Base-by-base conservation (phyloP, 2,888 invertebrate genomes). In the Leucophora obtusa region DNA sequence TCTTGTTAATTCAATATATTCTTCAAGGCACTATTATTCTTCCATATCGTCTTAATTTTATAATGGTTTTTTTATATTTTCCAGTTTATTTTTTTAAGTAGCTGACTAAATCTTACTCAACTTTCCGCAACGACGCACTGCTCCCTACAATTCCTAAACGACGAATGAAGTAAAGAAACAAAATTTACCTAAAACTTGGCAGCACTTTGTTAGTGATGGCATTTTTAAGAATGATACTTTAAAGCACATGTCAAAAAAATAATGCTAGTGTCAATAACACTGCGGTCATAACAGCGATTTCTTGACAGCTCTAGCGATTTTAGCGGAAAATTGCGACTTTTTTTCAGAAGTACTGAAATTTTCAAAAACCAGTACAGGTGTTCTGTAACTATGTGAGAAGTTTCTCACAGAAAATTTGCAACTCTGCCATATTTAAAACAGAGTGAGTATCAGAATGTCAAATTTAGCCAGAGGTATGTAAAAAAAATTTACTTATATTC, bases 81-180 rank as follows among this genome's bases (percentile, higher is more conserved):
- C 5, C 38, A 69, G 47, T 63, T 69, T 63, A 24, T 69, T 24
- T 18, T 51, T 53, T 7, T 9, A 14, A 28, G 6, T 6, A 65
- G 17, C 18, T 33, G 15, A 59, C 35, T 10, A 66, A 68, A n/a
- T 9, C 6, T 33, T 38, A 4, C 11, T 59, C 43, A 54, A 21
- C 50, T 21, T 14, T 60, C 70, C 75, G 79, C 66, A 11, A 65
- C 54, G 62, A 38, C 56, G 9, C 43, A 63, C 51, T 65, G 47
- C 28, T 59, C 56, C 56, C 56, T 10, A 50, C 58, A 79, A 66
- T 62, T 71, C 60, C 60, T 60, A 62, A 75, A 71, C 54, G 56
- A 75, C 74, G 79, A 79, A 79, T 79, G 79, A 74, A 71, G 69
- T 54, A 14, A 21, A n/a, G 7, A 18, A 7, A 3, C 24, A 28